A percentile compares a stretch with the other conserved stretches of the same genome.
Conservation (phyloP, 2,888 invertebrate species). For the Acrocyrtus sp. region DNA sequence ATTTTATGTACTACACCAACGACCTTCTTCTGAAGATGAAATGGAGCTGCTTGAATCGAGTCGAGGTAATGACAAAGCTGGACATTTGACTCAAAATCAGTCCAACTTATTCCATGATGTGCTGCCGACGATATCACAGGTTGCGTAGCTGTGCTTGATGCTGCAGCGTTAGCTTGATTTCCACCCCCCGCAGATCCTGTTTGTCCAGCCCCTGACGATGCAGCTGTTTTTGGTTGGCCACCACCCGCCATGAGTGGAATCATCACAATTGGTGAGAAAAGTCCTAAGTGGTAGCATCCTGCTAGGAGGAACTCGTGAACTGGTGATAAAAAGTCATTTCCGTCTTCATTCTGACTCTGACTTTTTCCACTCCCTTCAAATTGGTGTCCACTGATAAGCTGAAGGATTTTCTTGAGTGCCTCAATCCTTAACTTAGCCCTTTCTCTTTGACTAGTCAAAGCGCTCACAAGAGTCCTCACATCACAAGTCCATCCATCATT, state of each 20-base stretch:
- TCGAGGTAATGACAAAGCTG: slow-evolving; percentile 72
- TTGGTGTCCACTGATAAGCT: slow-evolving; percentile 50
- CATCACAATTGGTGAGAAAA: slow-evolving; percentile 54
- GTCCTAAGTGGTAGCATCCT: slow-evolving; percentile 70
- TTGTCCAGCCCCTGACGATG: background rate
- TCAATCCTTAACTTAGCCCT: slow-evolving; percentile 59
- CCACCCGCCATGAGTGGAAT: background rate
- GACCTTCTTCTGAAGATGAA: slow-evolving; percentile 69
- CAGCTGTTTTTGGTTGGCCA: too few relatives aligned
- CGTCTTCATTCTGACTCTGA: background rate
- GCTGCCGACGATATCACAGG: too few relatives aligned
- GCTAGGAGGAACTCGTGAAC: slow-evolving; percentile 70
- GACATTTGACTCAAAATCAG: slow-evolving; percentile 65
- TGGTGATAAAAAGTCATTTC: slow-evolving; percentile 56
- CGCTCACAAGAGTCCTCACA: slow-evolving; percentile 40
- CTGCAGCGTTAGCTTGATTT: background rate
- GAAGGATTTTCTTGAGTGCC: slow-evolving; percentile 56
- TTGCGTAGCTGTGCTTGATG: slow-evolving; percentile 63
- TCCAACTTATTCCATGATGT: slow-evolving; percentile 34
- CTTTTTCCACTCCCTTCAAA: slow-evolving; percentile 3
- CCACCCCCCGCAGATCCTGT: background rate
- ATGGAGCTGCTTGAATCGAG: slow-evolving; percentile 70
- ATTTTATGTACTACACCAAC: slow-evolving; percentile 68
- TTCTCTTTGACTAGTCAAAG: slow-evolving; percentile 59
- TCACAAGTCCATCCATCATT: slow-evolving; percentile 59